phyloP scores from a whole-genome alignment of 2,113 vertebrate species.

The Xiphophorus couchianus region DNA sequence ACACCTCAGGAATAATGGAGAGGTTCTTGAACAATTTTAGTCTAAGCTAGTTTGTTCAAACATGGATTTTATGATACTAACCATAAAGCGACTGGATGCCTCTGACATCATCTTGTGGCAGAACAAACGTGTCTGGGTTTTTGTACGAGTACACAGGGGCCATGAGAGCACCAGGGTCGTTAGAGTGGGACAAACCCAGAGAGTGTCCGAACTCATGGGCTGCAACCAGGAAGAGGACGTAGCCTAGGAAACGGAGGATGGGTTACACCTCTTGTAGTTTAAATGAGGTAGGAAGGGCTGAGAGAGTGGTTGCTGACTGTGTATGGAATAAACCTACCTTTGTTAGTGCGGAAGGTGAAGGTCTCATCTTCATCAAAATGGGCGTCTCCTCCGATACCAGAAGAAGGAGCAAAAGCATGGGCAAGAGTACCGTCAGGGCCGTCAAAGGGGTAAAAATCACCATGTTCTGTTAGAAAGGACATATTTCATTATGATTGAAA shows the following conservation, averaged over 20 bases:
- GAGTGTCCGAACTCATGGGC: slow-evolving; percentile 96
- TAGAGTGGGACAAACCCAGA: slow-evolving; percentile 88
- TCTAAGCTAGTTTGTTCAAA: not conserved
- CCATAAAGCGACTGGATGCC: slow-evolving; percentile 94
- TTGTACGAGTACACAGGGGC: slow-evolving; percentile 84
- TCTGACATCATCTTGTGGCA: slow-evolving; percentile 87
- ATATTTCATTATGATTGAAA: not conserved
- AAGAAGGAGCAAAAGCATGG: slow-evolving; percentile 84
- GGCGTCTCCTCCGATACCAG: slow-evolving; percentile 83
- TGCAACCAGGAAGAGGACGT: slow-evolving; percentile 89
- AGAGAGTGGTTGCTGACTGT: not conserved
- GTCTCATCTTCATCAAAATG: slow-evolving; percentile 91
- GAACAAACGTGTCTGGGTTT: slow-evolving; percentile 76
- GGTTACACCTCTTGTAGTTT: not conserved
- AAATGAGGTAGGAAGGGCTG: no score
- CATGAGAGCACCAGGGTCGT: slow-evolving; percentile 91
- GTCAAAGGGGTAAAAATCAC: slow-evolving; percentile 84
- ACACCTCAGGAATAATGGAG: not conserved
- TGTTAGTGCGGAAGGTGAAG: slow-evolving; percentile 68
- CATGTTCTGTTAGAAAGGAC: slow-evolving; percentile 78
- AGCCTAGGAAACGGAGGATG: slow-evolving; percentile 72
- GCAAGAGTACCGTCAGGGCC: slow-evolving; percentile 80
- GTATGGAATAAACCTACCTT: slow-evolving; percentile 49
- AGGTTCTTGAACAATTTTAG: not conserved
- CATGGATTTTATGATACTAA: slow-evolving; percentile 53